Percentiles rank a stretch among this genome's conserved stretches.
These are phyloP conservation scores for Volucella inflata DNA, from an alignment of 2,888 invertebrate species.

Conservation along the genomic window DNA sequence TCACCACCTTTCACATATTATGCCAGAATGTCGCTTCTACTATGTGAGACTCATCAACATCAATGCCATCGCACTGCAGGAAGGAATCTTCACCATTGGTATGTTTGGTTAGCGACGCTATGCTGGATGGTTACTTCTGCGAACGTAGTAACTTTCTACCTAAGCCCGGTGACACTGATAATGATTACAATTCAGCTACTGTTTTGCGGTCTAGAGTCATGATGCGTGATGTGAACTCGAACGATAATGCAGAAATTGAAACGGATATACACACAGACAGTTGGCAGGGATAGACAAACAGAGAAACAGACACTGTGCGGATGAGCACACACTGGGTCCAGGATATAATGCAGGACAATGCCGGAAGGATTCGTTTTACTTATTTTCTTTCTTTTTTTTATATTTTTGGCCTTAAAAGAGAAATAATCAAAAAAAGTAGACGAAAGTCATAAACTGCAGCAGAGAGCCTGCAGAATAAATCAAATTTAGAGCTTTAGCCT, in stretches of 20 bases:
- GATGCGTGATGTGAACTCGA: constrained; percentile 23
- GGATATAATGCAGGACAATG: constrained; percentile 49
- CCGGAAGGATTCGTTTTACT: constrained; percentile 6
- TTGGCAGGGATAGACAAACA: constrained; percentile 37
- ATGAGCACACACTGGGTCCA: constrained; percentile 1
- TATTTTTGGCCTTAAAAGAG: neutral
- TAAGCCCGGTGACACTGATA: constrained; percentile 61
- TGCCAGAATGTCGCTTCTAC: neutral
- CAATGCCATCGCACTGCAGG: constrained; percentile 16
- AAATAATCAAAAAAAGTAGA: constrained; percentile 14
- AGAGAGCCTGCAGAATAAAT: constrained; percentile 61
- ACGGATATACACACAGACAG: constrained; percentile 29
- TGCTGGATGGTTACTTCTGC: too few species aligned
- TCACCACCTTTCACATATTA: constrained; percentile 39
- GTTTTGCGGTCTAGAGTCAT: constrained; percentile 40
- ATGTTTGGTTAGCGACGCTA: neutral
- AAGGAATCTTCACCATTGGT: constrained; percentile 25
- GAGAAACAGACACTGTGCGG: constrained; percentile 29
- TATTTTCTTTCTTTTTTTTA: constrained; percentile 25
- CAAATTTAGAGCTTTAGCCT: constrained; percentile 71
- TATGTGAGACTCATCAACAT: constrained; percentile 44
- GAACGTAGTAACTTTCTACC: constrained; percentile 44
- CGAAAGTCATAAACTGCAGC: constrained; percentile 47
- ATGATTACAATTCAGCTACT: constrained; percentile 63
- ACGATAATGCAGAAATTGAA: constrained; percentile 50